Evolutionary conservation across 2,797 vertebrate species (phyloP), one percentile per base, ranked within the genome.

Genomic region (Takifugu ocellatus): DNA sequence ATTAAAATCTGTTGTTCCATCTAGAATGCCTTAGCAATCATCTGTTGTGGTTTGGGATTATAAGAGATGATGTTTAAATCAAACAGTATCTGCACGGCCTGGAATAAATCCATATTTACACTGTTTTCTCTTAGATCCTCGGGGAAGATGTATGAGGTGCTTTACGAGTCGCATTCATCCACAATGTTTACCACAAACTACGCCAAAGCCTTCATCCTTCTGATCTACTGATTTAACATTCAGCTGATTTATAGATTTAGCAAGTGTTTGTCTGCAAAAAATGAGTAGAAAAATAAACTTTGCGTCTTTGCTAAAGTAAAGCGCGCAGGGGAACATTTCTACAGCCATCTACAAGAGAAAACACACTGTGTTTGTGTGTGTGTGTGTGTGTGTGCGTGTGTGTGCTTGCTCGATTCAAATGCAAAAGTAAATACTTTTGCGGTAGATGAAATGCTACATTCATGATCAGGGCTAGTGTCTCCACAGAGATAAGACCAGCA

Each of bases 11-110:
- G 86, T 68, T 75, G 75, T 75, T 83, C 75, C 65, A 72, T 79
- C 66, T 63, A 66, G 52, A 72, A 76, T 36, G 81, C 63, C 75
- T 79, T 55, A 76, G 78, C 31, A 57, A 81, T 83, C 85, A 76
- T 84, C 76, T 87, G 83, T 68, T 86, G 26, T 39, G 74, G 56
- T 81, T 72, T 51, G 77, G 80, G 83, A 86, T 87, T 87, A 84
- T 56, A 56, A 71, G 48, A 78, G 68, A 72, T 61, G 72, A 73
- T 26, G 57, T 74, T 75, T 49, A 64, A 70, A 49, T 67, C 68
- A 70, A 78, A 77, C 76, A 70, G 79, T 75, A 51, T 44, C 1
- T 49, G 54, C 5, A 46, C 59, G 57, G 66, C 29, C 57, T 15
- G 61, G 63, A 79, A 75, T 67, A 53, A 54, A 68, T 2, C 39